Conservation (phyloP, 2,888 invertebrate species). For the Conomelus anceps region DNA sequence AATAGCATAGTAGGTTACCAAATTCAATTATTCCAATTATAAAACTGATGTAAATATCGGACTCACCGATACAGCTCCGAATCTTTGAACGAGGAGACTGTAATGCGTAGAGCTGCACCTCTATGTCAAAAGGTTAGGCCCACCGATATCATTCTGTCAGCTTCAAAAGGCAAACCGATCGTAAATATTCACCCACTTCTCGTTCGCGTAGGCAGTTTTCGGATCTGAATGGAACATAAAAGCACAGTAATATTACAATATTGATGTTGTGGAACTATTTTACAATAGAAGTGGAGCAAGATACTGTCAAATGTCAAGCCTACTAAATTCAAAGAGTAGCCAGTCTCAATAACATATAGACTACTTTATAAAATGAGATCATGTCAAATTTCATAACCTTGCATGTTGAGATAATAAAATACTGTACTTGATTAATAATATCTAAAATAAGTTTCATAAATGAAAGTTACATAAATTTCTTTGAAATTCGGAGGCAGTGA, state of each 20-base stretch:
- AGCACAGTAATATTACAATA: not conserved
- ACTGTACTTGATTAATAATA: too few relatives aligned
- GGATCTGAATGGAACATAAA: not conserved
- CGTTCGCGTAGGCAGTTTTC: not conserved
- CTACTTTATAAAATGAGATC: not conserved
- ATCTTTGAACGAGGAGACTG: not conserved
- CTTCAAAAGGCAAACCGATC: not conserved
- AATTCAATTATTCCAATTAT: not conserved
- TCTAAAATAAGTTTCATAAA: too few relatives aligned
- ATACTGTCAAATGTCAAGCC: not conserved
- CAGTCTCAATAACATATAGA: not conserved
- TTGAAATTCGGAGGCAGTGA: too few relatives aligned
- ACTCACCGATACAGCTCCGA: not conserved
- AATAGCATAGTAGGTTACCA: too few relatives aligned
- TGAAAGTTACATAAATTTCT: too few relatives aligned
- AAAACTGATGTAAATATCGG: too few relatives aligned
- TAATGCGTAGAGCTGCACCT: not conserved
- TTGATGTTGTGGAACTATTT: not conserved
- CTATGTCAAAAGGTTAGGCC: not conserved
- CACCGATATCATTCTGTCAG: not conserved
- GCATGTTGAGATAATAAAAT: too few relatives aligned
- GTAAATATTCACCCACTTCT: not conserved
- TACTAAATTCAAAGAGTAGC: not conserved
- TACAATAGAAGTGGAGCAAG: not conserved
- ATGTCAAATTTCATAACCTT: too few relatives aligned